Conservation (phyloP, 2,113 vertebrate species). For the Trichechus manatus region DNA sequence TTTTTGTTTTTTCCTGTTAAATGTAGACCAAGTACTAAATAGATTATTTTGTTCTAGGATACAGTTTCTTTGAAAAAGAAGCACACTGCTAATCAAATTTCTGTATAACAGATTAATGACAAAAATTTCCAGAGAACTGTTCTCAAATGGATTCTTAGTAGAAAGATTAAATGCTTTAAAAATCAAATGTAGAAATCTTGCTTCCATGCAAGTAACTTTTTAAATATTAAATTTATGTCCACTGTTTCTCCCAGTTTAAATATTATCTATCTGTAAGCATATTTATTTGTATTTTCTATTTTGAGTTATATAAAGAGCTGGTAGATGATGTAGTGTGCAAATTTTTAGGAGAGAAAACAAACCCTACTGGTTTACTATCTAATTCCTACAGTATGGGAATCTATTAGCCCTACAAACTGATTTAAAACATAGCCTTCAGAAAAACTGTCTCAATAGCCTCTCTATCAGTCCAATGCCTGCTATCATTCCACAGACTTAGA, state of each 20-base stretch:
- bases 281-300: conserved; percentile 43
- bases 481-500: neutral
- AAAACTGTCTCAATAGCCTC: conserved; percentile 54
- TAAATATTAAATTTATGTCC: conserved; percentile 36
- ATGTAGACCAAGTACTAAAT: conserved; percentile 52
- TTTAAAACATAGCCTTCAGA: conserved; percentile 75
- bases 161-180: conserved; percentile 64
- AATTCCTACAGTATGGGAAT: conserved; percentile 55
- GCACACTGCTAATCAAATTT: conserved; percentile 15
- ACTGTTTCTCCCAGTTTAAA: conserved; percentile 59
- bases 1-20: conserved; percentile 35
- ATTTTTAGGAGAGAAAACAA: conserved; percentile 69
- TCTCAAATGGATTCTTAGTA: conserved; percentile 12
- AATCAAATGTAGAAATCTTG: conserved; percentile 58
- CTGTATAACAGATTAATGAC: conserved; percentile 61
- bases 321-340: conserved; percentile 28
- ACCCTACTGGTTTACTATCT: conserved; percentile 56
- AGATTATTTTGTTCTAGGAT: conserved; percentile 56
- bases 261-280: conserved; percentile 51
- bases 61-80: conserved; percentile 70
- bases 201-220: conserved; percentile 48
- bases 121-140: conserved; percentile 70
- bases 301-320: conserved; percentile 50
- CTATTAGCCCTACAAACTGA: conserved; percentile 53
- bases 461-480: conserved; percentile 33